Percentiles rank a stretch among this genome's conserved stretches.
These are phyloP conservation scores for Turdus rufiventris DNA, from an alignment of 2,113 vertebrate genomes.

Conservation along the genomic window DNA sequence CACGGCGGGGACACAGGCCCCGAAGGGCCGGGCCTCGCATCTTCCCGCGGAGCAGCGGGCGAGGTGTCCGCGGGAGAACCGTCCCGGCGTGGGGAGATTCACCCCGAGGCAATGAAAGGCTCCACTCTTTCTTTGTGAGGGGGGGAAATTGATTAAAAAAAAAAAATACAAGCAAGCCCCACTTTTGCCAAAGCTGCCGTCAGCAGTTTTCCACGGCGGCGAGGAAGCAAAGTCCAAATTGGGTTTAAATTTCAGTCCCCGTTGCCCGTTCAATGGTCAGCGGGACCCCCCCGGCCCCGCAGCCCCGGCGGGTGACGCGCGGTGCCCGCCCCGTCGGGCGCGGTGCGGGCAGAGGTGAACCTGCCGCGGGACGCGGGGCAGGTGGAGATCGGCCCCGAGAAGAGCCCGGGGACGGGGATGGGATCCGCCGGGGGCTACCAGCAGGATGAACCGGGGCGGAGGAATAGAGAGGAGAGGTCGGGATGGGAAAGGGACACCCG, in stretches of 20 bases:
- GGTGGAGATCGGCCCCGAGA: background rate
- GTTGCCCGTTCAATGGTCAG: constrained; percentile 4
- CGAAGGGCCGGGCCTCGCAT: background rate
- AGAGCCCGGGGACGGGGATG: background rate
- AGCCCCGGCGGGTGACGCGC: background rate
- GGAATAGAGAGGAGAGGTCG: background rate
- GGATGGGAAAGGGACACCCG: background rate
- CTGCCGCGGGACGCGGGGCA: constrained; percentile 1
- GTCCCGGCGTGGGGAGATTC: background rate
- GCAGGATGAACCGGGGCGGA: background rate
- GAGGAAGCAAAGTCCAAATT: constrained; percentile 46
- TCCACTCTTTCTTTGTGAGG: background rate
- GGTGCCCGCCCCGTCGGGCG: background rate
- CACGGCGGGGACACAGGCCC: background rate
- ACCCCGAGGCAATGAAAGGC: background rate
- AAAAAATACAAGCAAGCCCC: background rate
- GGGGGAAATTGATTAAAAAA: background rate
- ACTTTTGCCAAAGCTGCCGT: constrained; percentile 21
- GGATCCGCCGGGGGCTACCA: background rate
- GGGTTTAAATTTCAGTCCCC: constrained; percentile 30
- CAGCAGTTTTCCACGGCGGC: constrained; percentile 8
- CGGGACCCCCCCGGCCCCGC: background rate
- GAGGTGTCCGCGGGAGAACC: background rate
- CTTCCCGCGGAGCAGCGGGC: background rate
- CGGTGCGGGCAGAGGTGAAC: constrained; percentile 3